A percentile compares a stretch with the other conserved stretches of the same genome.
These are phyloP conservation scores for Megatriorchis doriae DNA, from an alignment of 2,113 vertebrate genomes.

Conservation along the genomic window DNA sequence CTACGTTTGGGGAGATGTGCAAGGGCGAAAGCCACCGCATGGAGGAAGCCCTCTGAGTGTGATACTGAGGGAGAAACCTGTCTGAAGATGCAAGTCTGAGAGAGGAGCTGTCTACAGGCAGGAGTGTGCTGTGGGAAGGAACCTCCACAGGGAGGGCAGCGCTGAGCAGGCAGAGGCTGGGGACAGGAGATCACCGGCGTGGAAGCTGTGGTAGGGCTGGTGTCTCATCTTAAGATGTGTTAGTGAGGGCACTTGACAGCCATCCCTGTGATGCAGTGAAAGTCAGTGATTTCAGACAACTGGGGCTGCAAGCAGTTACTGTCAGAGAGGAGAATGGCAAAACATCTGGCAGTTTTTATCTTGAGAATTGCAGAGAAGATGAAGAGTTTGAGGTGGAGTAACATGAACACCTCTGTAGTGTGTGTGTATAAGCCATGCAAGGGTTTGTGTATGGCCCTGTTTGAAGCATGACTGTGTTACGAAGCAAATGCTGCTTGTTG, in stretches of 20 bases:
- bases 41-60: neutral
- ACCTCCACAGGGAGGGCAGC: neutral
- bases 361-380: neutral
- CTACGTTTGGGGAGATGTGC: neutral
- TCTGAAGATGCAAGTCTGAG: neutral
- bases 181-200: rapidly evolving
- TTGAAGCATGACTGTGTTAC: rapidly evolving
- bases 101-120: neutral
- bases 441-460: neutral
- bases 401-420: neutral
- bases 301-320: neutral
- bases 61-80: neutral
- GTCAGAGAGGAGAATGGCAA: neutral
- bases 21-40: neutral
- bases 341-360: neutral
- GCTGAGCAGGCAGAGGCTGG: rapidly evolving
- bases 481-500: neutral
- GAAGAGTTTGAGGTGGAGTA: neutral
- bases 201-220: neutral
- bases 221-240: neutral
- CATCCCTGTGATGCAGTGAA: rapidly evolving
- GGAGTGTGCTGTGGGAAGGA: neutral
- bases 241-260: neutral
- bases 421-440: neutral
- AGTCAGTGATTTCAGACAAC: rapidly evolving